Percentiles rank a stretch among this genome's conserved stretches.
Evolutionary conservation across 2,888 invertebrate genomes (phyloP).

Genomic region (Lacanobia wlatinum): DNA sequence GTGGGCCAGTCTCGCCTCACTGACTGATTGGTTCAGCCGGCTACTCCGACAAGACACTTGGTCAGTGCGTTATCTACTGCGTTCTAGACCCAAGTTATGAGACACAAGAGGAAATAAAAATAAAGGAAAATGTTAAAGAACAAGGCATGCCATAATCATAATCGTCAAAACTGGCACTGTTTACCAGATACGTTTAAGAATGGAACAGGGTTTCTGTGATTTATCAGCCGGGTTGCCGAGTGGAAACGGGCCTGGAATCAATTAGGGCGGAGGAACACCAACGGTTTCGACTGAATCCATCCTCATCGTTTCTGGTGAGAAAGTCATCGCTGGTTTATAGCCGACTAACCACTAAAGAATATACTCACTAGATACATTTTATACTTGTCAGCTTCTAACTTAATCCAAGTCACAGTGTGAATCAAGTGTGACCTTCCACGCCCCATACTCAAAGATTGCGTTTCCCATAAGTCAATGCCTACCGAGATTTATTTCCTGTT

Average conservation of each 20-base stretch:
- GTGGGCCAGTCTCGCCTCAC: slow-evolving; percentile 63
- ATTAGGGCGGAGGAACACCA: neutral
- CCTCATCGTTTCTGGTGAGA: neutral
- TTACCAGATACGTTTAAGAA: neutral
- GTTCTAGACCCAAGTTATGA: slow-evolving; percentile 34
- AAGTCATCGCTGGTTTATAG: neutral
- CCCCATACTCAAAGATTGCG: slow-evolving; percentile 60
- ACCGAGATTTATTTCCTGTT: slow-evolving; percentile 66
- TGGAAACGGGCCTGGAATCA: too few relatives aligned
- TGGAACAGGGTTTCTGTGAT: too few relatives aligned
- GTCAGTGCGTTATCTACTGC: slow-evolving; percentile 54
- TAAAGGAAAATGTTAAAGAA: neutral
- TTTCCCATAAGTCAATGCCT: slow-evolving; percentile 63
- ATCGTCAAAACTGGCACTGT: neutral
- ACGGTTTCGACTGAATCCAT: neutral
- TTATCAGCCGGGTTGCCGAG: too few relatives aligned
- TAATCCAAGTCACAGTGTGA: slow-evolving; percentile 27
- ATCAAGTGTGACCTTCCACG: slow-evolving; percentile 65
- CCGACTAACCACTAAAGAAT: neutral
- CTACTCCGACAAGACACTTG: slow-evolving; percentile 55
- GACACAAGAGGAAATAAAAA: slow-evolving; percentile 5
- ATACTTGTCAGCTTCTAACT: slow-evolving; percentile 24
- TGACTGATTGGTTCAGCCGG: slow-evolving; percentile 70
- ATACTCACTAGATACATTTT: neutral
- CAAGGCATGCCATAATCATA: too few relatives aligned